These are phyloP conservation scores for Clusia tigrina DNA, from an alignment of 2,888 invertebrate species.

Conservation along the genomic window DNA sequence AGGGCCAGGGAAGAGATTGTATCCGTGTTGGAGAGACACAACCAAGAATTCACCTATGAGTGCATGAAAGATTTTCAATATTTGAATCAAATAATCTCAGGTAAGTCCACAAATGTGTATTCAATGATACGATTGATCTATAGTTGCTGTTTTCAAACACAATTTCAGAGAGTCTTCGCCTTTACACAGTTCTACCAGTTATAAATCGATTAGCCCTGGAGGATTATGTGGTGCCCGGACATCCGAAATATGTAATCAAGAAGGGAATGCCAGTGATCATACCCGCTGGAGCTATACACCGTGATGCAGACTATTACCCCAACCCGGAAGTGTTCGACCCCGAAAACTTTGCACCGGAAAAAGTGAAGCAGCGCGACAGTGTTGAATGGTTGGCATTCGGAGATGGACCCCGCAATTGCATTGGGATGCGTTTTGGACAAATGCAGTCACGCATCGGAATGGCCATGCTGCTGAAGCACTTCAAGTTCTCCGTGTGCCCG, in stretches of 20 bases:
- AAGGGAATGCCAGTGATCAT: conserved; percentile 67
- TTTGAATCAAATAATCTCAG: conserved; percentile 65
- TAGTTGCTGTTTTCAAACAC: not conserved
- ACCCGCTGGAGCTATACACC: conserved; percentile 69
- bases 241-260: conserved; percentile 66
- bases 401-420: conserved; percentile 60
- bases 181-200: conserved; percentile 67
- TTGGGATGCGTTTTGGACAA: conserved; percentile 59
- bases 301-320: conserved; percentile 69
- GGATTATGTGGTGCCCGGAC: conserved; percentile 66
- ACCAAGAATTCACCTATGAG: conserved; percentile 62
- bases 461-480: conserved; percentile 47
- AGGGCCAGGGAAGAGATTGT: conserved; percentile 63
- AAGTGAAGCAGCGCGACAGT: conserved; percentile 66
- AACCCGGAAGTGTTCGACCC: conserved; percentile 72
- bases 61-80: conserved; percentile 63
- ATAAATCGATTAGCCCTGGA: conserved; percentile 67
- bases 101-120: conserved; percentile 63
- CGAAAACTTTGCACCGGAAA: conserved; percentile 69
- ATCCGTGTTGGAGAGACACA: conserved; percentile 52
- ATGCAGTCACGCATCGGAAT: conserved; percentile 57
- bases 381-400: conserved; percentile 59
- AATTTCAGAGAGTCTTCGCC: conserved; percentile 63
- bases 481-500: conserved; percentile 46
- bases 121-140: conserved; percentile 34